Base-by-base conservation (phyloP, 2,797 vertebrate genomes). In the Parambassis ranga region DNA sequence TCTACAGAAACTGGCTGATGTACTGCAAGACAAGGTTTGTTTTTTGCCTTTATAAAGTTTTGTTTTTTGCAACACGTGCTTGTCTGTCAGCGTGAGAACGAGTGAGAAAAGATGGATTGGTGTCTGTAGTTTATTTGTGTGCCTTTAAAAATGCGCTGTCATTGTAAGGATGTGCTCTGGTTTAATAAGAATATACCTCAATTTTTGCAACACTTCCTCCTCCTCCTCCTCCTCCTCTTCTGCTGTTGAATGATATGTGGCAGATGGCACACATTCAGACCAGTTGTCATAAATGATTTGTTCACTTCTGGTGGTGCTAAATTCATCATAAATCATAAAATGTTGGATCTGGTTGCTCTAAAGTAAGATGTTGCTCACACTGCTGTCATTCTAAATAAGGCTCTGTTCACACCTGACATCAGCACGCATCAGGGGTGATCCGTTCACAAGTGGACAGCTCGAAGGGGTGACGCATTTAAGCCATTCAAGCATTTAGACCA, bases 1-100 rank as follows among this genome's bases (percentile, higher is more conserved):
- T 61, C 58, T 39, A 10, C 70, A 41, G 71, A 89, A 88, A 52
- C 65, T 81, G 56, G 51, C 53, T 58, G 77, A 84, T 72, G 44
- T 86, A 30, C 73, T 84, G 53, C 82, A 71, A 60, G 64, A 77
- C 58, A 89, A 91, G 87, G 87, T 91, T 71, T 57, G 88, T 86
- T 37, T 13, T 71, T 68, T 63, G 15, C 76, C 44, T 37, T 41
- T 32, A 13, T 26, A 24, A 43, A 49, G n/a, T 37, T 75, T 37
- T 0, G 10, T 46, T 68, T 65, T 4, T 18, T 22, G 41, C 31
- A 23, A 35, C 1, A 10, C 7, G 15, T 44, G 19, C 44, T 6
- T 50, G 14, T 59, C 14, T 65, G 24, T 38, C n/a, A n/a, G 53
- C 77, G 57, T 44, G n/a, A n/a, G n/a, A n/a, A n/a, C n/a, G n/a